Conservation (phyloP, 2,888 invertebrate species). For the Aspidiotus rigidus region DNA sequence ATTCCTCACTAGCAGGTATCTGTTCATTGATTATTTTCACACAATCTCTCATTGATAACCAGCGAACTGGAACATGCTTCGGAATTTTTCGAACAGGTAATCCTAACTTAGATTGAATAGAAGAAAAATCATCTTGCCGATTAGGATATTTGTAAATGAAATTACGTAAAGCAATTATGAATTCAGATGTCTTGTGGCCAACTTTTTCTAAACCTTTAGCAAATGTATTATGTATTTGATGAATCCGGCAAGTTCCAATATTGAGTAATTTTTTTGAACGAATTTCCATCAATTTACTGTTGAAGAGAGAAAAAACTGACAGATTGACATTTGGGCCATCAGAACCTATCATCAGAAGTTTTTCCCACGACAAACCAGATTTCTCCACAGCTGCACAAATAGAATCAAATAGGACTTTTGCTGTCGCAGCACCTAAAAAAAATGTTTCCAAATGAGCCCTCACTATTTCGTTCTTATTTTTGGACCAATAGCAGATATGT, state of each 20-base stretch:
- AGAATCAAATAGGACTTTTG: too few relatives aligned
- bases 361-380: too few relatives aligned
- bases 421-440: too few relatives aligned
- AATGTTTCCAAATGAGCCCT: too few relatives aligned
- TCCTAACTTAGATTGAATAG: background rate
- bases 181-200: background rate
- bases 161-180: background rate
- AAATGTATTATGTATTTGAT: background rate
- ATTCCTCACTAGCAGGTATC: background rate
- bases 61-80: background rate
- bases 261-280: background rate
- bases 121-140: background rate
- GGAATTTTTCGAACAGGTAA: background rate
- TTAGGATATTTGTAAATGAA: background rate
- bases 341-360: background rate
- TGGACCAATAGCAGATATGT: too few relatives aligned
- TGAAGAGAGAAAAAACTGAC: background rate
- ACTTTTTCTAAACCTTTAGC: background rate
- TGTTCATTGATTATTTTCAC: background rate
- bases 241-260: background rate
- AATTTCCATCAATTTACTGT: background rate
- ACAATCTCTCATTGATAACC: background rate
- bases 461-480: too few relatives aligned
- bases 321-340: background rate
- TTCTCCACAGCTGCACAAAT: too few relatives aligned